Conservation (phyloP, 2,888 invertebrate genomes). For the Yponomeuta plumbellus region DNA sequence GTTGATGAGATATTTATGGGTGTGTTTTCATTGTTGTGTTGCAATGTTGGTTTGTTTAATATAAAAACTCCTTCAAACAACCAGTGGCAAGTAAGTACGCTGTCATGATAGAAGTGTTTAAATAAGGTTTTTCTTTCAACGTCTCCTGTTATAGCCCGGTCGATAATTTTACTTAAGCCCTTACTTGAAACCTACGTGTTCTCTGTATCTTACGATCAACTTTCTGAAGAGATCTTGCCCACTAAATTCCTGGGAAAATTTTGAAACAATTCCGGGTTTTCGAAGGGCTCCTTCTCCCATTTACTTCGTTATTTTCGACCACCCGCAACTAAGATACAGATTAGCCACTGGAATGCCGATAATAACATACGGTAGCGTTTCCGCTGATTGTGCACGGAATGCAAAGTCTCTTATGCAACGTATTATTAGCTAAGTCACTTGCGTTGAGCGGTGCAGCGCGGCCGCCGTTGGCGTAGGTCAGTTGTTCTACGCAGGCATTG, state of each 20-base stretch:
- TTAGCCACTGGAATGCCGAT: neutral
- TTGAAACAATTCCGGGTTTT: neutral
- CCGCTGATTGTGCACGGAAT: constrained; percentile 6
- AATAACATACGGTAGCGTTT: constrained; percentile 1
- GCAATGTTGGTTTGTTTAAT: no score
- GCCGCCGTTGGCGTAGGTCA: constrained; percentile 12
- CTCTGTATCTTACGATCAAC: no score
- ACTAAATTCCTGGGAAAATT: no score
- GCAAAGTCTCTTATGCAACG: constrained; percentile 10
- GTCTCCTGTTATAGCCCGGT: no score
- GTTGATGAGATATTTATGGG: neutral
- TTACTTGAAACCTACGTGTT: no score
- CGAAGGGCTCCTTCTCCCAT: neutral
- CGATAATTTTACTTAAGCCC: no score
- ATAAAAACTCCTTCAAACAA: no score
- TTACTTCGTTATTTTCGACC: neutral
- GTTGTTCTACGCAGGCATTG: neutral
- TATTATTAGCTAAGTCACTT: neutral
- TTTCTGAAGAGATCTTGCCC: no score
- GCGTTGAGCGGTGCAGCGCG: constrained; percentile 5
- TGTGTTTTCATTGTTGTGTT: no score
- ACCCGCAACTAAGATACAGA: neutral
- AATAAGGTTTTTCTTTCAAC: no score
- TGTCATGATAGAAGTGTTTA: no score
- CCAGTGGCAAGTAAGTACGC: no score